Conservation (phyloP, 2,888 invertebrate genomes). For the Crossocerus cetratus region DNA sequence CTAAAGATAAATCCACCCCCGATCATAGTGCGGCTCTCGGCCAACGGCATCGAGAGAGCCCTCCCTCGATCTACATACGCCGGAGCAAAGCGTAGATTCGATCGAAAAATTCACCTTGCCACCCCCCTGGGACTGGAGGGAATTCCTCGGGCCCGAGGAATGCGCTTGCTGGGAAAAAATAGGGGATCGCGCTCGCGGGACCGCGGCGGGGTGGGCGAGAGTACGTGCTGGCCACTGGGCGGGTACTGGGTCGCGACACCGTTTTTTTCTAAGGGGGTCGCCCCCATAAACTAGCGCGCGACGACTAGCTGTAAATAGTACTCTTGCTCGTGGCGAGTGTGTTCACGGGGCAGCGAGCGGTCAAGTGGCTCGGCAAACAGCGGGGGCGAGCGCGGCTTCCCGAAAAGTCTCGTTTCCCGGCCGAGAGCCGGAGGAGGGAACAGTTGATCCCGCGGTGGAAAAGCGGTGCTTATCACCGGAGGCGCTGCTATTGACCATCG, state of each 20-base stretch:
- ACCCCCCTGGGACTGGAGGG: no score
- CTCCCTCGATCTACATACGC: no score
- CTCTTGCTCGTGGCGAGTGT: background rate
- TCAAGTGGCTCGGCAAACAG: background rate
- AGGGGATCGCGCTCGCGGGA: background rate
- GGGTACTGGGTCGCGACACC: conserved; percentile 1
- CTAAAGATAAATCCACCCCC: no score
- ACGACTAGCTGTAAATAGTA: background rate
- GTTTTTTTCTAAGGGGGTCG: conserved; percentile 3
- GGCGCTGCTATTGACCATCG: conserved; percentile 57
- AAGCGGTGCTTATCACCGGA: conserved; percentile 14
- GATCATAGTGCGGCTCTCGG: no score
- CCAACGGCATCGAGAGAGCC: no score
- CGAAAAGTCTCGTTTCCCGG: no score
- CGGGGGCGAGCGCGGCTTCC: background rate
- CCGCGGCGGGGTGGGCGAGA: background rate
- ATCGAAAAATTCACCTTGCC: no score
- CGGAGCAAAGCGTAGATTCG: no score
- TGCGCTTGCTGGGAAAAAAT: no score
- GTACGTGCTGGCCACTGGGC: background rate
- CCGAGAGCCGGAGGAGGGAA: background rate
- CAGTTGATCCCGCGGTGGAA: conserved; percentile 19
- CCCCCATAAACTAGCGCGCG: background rate
- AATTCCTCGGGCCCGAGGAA: no score
- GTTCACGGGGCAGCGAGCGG: background rate